These are phyloP conservation scores for Machaerirhynchus nigripectus DNA, from an alignment of 2,113 vertebrate genomes.

Conservation along the genomic window DNA sequence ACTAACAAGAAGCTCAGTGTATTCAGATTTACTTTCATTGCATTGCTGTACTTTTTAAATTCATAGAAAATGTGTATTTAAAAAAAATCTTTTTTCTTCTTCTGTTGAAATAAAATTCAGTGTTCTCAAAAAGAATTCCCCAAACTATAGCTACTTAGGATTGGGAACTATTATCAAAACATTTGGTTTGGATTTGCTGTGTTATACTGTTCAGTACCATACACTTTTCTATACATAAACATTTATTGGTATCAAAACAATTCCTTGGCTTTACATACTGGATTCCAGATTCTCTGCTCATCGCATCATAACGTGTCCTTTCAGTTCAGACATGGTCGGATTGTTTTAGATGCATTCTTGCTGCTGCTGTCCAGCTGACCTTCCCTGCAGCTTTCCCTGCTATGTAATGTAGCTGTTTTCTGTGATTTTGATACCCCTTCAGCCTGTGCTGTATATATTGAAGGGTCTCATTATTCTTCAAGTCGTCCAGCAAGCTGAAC, in stretches of 20 bases:
- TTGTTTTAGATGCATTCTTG: neutral
- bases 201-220: neutral
- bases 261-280: neutral
- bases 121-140: neutral
- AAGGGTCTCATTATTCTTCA: neutral
- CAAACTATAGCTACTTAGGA: neutral
- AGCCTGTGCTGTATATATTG: neutral
- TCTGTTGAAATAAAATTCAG: neutral
- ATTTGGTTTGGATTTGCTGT: neutral
- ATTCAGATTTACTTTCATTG: neutral
- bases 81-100: neutral
- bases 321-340: neutral
- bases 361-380: neutral
- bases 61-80: neutral
- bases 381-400: neutral
- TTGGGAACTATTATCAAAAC: neutral
- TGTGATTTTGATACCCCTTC: neutral
- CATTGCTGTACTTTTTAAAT: neutral
- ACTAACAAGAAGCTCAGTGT: neutral
- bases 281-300: neutral
- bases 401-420: neutral
- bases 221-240: neutral
- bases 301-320: neutral
- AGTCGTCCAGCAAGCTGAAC: neutral
- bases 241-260: neutral